Percentiles rank a stretch among this genome's conserved stretches.
phyloP scores from a whole-genome alignment of 2,113 vertebrate species.

The Tursiops truncatus region DNA sequence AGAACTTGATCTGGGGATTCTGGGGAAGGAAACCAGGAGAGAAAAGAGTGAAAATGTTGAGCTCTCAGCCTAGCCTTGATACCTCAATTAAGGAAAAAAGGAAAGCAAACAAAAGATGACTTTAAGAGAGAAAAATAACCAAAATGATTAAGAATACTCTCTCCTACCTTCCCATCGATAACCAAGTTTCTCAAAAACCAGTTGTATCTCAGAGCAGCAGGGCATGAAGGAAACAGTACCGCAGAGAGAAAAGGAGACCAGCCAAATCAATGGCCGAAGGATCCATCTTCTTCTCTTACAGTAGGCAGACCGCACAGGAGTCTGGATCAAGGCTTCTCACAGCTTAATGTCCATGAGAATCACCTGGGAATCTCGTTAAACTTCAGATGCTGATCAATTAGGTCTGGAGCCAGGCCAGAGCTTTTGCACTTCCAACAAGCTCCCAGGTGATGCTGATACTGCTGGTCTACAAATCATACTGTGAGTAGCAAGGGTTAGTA shows the following conservation, averaged over 20 bases:
- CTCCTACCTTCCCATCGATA: neutral
- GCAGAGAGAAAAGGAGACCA: neutral
- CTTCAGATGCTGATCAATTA: neutral
- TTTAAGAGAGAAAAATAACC: conserved; percentile 34
- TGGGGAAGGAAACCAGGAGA: neutral
- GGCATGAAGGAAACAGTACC: neutral
- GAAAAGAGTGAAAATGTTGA: neutral
- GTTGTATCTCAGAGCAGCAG: neutral
- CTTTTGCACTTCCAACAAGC: neutral
- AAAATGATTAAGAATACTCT: conserved; percentile 20
- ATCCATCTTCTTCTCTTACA: neutral
- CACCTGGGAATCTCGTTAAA: conserved; percentile 3
- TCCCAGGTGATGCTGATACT: neutral
- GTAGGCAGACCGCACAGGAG: neutral
- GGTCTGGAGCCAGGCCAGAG: neutral
- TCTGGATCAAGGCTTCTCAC: neutral
- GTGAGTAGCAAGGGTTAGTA: neutral
- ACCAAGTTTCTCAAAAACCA: conserved; percentile 18
- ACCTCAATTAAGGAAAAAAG: neutral
- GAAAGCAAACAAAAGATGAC: conserved; percentile 23
- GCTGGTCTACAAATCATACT: neutral
- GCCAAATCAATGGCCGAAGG: neutral
- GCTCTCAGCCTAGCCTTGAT: neutral
- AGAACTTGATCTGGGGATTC: neutral
- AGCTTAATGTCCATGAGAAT: neutral